phyloP scores from a whole-genome alignment of 2,888 invertebrate genomes.

The Dexiosoma caninum region DNA sequence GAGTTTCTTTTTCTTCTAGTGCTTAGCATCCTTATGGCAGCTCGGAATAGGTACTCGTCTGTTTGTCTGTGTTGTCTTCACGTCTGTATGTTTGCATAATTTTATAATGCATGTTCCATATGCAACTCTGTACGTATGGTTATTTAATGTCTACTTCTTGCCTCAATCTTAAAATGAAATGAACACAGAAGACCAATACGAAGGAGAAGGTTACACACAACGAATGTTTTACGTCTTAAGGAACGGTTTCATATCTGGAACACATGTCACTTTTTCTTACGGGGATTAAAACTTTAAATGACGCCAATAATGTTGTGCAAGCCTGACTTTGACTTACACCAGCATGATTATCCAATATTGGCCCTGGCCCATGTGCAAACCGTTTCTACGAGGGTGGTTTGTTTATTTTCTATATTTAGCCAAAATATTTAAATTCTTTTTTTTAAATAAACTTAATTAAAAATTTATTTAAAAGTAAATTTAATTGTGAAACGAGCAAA shows the following conservation, averaged over 20 bases:
- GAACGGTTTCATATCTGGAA: constrained; percentile 60
- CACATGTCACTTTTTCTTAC: constrained; percentile 64
- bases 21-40: not conserved
- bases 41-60: not conserved
- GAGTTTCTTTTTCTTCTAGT: not conserved
- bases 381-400: constrained; percentile 21
- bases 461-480: no score
- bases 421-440: no score
- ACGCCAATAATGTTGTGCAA: constrained; percentile 61
- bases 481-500: no score
- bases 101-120: constrained; percentile 48
- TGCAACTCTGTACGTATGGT: constrained; percentile 47
- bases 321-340: constrained; percentile 56
- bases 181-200: not conserved
- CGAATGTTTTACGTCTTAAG: constrained; percentile 27
- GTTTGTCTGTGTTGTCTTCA: no score
- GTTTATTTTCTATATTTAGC: not conserved
- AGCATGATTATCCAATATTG: constrained; percentile 36
- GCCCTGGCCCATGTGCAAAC: no score
- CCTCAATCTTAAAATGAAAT: constrained; percentile 5
- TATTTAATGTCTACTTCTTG: constrained; percentile 55
- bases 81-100: constrained; percentile 17
- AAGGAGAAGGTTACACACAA: constrained; percentile 24
- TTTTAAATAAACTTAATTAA: no score
- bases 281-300: constrained; percentile 62